These are phyloP conservation scores for Typhlomys cinereus DNA, from an alignment of 2,113 vertebrate species.

Conservation along the genomic window DNA sequence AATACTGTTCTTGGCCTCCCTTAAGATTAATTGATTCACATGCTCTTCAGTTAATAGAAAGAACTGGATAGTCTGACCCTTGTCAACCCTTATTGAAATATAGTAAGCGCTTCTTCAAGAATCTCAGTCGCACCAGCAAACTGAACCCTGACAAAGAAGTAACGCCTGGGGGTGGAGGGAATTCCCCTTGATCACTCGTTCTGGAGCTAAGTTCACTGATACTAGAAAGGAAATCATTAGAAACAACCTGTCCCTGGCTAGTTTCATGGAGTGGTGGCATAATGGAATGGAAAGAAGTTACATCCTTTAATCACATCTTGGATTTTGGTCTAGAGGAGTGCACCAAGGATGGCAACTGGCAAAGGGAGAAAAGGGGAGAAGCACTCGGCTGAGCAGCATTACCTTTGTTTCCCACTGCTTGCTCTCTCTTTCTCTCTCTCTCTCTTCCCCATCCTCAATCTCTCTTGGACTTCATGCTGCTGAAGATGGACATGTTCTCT, in stretches of 20 bases:
- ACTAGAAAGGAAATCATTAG: background rate
- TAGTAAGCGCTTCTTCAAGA: slow-evolving; percentile 19
- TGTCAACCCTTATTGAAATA: background rate
- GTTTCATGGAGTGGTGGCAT: background rate
- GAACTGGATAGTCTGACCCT: slow-evolving; percentile 31
- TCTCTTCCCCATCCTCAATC: background rate
- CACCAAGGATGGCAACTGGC: background rate
- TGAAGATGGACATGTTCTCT: background rate
- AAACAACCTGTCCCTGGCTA: background rate
- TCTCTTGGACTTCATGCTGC: background rate
- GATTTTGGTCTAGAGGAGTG: background rate
- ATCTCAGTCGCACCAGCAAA: background rate
- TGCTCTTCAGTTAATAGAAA: background rate
- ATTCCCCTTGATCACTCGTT: background rate
- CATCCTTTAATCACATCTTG: background rate
- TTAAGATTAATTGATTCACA: background rate
- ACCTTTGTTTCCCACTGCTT: background rate
- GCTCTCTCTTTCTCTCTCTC: background rate
- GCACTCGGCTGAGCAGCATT: background rate
- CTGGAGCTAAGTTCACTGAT: background rate
- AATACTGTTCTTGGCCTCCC: slow-evolving; percentile 50
- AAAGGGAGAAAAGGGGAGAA: background rate
- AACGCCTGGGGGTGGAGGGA: background rate
- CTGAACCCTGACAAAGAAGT: background rate
- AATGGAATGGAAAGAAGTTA: background rate